Base-by-base conservation (phyloP, 1,140 invertebrate genomes). In the Procambarus virginalis region DNA sequence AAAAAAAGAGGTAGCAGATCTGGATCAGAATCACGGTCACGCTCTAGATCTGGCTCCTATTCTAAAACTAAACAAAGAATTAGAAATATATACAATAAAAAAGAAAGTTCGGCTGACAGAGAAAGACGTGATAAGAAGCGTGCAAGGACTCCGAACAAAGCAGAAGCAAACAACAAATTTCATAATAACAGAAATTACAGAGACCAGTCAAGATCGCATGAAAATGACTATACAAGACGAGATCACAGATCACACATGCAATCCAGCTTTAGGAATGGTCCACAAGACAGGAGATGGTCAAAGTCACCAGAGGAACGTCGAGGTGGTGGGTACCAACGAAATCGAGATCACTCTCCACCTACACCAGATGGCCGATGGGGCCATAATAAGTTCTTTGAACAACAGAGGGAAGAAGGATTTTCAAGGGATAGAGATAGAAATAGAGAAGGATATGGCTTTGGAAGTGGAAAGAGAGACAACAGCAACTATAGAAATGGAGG, bases 291-390 rank as follows among this genome's bases (percentile, higher is more conserved):
- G 20, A 88, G 78, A 70, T 70, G 45, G 12, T 64, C 78, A 34
- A 45, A 75, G 14, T 58, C 84, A 6, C 75, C 84, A 34, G 70
- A 78, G 34, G 70, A 22, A 45, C n/a, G 70, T 14, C 49, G 6
- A 2, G 49, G 48, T 45, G 46, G 78, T 73, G 80, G 80, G 17
- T 22, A 45, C n/a, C 79, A 75, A 51, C 84, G 81, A 45, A 89
- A 89, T 64, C 51, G 87, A 64, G 87, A 89, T 14, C 70, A 49
- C 46, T 89, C 87, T 4, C 87, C 87, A 22, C 87, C 87, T 6
- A 89, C 87, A 48, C 87, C 87, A 78, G 87, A 89, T 78, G 81
- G 76, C 6, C 78, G 81, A 77, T 89, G 87, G 87, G 87, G 87
- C 12, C 87, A 89, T 46, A 89, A 51, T 34, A 89, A 89, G 51